Evolutionary conservation across 2,888 invertebrate genomes (phyloP).

Genomic region (Branchipolynoe longqiensis): DNA sequence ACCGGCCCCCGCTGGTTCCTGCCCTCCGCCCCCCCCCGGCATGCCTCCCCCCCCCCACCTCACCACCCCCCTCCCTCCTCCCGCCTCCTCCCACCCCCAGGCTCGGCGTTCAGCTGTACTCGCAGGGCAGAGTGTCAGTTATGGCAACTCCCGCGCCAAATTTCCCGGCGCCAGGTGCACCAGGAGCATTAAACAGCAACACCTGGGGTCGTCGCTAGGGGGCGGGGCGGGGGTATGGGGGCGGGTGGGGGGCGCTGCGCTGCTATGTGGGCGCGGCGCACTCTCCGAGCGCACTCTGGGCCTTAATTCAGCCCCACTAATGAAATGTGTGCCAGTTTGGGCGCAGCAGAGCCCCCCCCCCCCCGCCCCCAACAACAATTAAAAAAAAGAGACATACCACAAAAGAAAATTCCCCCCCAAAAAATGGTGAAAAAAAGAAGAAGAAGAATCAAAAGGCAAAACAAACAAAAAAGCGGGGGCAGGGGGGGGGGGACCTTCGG

Average conservation of each 20-base stretch:
- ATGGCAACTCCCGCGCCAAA: conserved; percentile 4
- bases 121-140: conserved; percentile 28
- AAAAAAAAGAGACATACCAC: too few species aligned
- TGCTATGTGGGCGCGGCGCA: too few species aligned
- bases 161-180: neutral
- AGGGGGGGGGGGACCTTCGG: neutral
- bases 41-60: neutral
- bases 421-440: too few species aligned
- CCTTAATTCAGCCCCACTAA: conserved; percentile 51
- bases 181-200: conserved; percentile 51
- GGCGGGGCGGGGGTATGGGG: too few species aligned
- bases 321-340: conserved; percentile 42
- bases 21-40: neutral
- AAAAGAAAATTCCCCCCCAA: too few species aligned
- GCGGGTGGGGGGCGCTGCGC: too few species aligned
- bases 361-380: too few species aligned
- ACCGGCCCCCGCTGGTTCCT: neutral
- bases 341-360: neutral
- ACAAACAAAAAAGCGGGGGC: conserved; percentile 17
- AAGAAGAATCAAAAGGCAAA: too few species aligned
- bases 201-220: conserved; percentile 42
- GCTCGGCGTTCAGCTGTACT: conserved; percentile 15
- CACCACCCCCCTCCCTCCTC: neutral
- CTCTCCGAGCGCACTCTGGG: too few species aligned
- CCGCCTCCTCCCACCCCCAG: neutral